Conservation (phyloP, 2,797 vertebrate species). For the Gastrophryne carolinensis region DNA sequence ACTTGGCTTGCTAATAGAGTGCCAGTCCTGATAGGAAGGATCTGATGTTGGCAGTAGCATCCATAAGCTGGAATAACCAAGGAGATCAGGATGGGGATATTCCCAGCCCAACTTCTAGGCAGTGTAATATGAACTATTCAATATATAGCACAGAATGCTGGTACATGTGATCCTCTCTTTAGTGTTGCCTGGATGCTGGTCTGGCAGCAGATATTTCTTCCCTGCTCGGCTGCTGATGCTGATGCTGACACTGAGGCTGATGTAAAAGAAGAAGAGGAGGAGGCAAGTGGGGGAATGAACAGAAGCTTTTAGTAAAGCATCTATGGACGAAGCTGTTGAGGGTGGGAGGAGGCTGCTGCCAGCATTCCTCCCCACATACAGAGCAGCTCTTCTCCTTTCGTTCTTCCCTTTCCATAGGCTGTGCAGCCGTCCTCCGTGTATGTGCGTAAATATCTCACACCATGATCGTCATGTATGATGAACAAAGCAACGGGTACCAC, state of each 20-base stretch:
- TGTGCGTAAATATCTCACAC: not conserved
- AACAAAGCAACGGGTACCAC: too few relatives aligned
- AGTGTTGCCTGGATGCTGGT: not conserved
- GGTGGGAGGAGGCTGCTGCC: conserved; percentile 24
- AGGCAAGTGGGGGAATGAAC: conserved; percentile 51
- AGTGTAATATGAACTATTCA: not conserved
- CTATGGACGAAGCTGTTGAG: conserved; percentile 66
- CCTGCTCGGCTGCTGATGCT: conserved; percentile 28
- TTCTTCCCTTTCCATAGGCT: not conserved
- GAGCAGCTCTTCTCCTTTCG: not conserved
- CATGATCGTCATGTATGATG: not conserved
- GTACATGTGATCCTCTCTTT: not conserved
- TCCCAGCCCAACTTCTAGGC: conserved; percentile 30
- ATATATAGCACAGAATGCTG: not conserved
- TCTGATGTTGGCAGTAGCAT: conserved; percentile 30
- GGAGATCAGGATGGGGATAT: not conserved
- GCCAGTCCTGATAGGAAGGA: conserved; percentile 13
- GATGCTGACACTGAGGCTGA: conserved; percentile 45
- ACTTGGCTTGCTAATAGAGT: conserved; percentile 35
- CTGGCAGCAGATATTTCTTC: conserved; percentile 30
- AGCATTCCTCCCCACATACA: conserved; percentile 13
- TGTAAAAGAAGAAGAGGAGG: conserved; percentile 49
- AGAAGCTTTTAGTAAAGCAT: conserved; percentile 52
- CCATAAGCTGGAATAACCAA: conserved; percentile 25
- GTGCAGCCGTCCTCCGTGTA: not conserved